These are phyloP conservation scores for Bradypodion ventrale DNA, from an alignment of 2,797 vertebrate species.

Conservation along the genomic window DNA sequence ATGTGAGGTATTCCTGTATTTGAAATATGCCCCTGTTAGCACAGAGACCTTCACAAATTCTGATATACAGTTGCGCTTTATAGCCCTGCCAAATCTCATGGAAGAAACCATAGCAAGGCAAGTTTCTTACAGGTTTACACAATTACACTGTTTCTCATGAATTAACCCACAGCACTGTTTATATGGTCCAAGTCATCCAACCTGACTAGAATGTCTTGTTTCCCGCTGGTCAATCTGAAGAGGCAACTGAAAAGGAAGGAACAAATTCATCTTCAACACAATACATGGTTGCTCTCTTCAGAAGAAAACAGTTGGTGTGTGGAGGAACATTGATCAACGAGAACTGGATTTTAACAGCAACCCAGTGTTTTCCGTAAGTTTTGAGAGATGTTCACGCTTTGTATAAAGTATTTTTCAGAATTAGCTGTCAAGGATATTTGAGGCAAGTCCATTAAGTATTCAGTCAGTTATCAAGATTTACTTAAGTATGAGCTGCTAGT, in stretches of 20 bases:
- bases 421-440: background rate
- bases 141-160: background rate
- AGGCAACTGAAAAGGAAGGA: background rate
- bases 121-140: background rate
- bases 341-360: conserved; percentile 68
- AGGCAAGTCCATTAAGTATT: background rate
- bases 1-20: too few species aligned
- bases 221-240: background rate
- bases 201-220: background rate
- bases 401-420: background rate
- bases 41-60: too few species aligned
- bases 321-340: conserved; percentile 56
- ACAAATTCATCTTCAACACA: background rate
- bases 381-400: background rate
- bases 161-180: background rate
- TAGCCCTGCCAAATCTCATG: background rate
- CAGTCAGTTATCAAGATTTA: background rate
- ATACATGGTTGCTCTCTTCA: conserved; percentile 8
- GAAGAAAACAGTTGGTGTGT: background rate
- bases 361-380: conserved; percentile 62
- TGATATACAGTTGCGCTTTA: background rate
- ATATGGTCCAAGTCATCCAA: background rate
- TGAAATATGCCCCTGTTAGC: too few species aligned
- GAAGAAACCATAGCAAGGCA: background rate
- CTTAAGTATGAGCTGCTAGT: background rate